A percentile compares a stretch with the other conserved stretches of the same genome.
These are phyloP conservation scores for Micrasema minimum DNA, from an alignment of 1,140 invertebrate genomes.

Conservation along the genomic window DNA sequence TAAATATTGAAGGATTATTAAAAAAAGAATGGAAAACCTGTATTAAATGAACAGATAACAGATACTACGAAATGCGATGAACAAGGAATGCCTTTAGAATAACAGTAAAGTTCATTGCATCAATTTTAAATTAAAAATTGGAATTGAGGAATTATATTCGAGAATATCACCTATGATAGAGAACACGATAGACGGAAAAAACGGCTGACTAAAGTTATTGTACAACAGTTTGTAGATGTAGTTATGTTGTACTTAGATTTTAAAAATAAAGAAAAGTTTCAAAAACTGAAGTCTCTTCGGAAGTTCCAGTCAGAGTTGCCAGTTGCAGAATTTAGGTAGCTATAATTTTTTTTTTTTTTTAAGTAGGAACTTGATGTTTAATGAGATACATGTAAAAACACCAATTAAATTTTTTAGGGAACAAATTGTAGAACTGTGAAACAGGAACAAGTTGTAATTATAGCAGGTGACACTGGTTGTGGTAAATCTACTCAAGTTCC, in stretches of 20 bases:
- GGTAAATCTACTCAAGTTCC: constrained; percentile 98
- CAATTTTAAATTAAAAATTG: constrained; percentile 70
- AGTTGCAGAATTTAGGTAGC: constrained; percentile 79
- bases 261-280: constrained; percentile 90
- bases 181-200: constrained; percentile 65
- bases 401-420: constrained; percentile 66
- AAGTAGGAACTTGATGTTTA: too few species aligned
- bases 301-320: constrained; percentile 84
- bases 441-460: constrained; percentile 82
- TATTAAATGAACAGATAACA: constrained; percentile 54
- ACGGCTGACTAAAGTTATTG: constrained; percentile 63
- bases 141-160: constrained; percentile 68
- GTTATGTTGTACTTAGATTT: constrained; percentile 89
- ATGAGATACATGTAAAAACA: background rate
- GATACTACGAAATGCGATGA: constrained; percentile 54
- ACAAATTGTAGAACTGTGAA: constrained; percentile 78
- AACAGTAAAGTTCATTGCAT: constrained; percentile 70
- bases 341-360: background rate
- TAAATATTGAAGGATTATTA: constrained; percentile 77
- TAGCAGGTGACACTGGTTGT: constrained; percentile 95
- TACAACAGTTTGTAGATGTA: constrained; percentile 73
- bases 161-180: constrained; percentile 63
- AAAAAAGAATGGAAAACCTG: constrained; percentile 64
- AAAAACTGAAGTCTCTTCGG: constrained; percentile 84
- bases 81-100: constrained; percentile 60